Evolutionary conservation across 1,140 invertebrate genomes (phyloP), one percentile per base, ranked within the genome.

Genomic region (Heliothis virescens): DNA sequence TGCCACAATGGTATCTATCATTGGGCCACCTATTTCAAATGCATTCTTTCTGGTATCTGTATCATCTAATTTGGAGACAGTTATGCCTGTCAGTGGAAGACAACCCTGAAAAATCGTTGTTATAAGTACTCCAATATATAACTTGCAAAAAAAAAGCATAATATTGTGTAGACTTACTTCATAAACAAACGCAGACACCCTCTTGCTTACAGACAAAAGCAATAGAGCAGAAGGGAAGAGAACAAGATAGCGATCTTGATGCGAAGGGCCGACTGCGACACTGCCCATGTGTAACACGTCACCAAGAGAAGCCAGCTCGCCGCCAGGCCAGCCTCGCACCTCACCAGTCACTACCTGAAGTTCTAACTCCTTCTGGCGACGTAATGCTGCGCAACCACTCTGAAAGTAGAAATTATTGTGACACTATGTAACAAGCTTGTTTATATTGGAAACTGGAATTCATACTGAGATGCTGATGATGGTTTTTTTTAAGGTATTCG

Each of bases 361-460:
- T 85, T 99, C 99, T 87, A 99, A 95, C 95, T 99, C 99, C 94
- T 99, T 99, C 90, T 99, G 98, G n/a, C 98, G 97, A 65, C 99
- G 95, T 26, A 97, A 96, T 34, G 97, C 96, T 73, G 97, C 96
- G 94, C 98, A 99, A 52, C 96, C 96, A 90, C 97, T 97, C 98
- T 99, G 86, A 10, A 83, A 84, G 1, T 9, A 57, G 3, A 60
- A 13, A 26, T 26, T 2, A 4, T 1, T 41, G 34, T 41, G 34
- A 41, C 34, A 3, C 29, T 60, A 26, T 11, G 21, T 26, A 10
- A 29, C 57, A 59, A 1, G 11, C 1, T 57, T 34, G 34, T 0
- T 34, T 34, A 34, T 34, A 34, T 34, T 34, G 34, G 34, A 34
- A 34, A 1, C 3, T 34, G 34, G 34, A 34, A 34, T 34, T 34